Conservation (phyloP, 64 coral and sea anemone genomes). For the Stylophora pistillata region DNA sequence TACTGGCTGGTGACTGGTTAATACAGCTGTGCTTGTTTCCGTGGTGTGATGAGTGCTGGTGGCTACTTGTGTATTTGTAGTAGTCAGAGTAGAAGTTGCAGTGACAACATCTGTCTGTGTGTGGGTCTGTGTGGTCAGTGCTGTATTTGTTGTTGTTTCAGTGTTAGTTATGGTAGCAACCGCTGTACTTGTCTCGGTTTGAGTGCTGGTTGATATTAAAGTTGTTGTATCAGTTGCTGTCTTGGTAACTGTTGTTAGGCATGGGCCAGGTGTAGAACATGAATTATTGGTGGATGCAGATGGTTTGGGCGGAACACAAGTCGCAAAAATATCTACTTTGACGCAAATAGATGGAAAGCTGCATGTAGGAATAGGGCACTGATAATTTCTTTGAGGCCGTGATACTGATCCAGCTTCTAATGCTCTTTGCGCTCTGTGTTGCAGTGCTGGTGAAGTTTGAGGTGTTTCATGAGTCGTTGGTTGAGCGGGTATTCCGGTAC, state of each 20-base stretch:
- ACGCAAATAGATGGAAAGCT: slow-evolving; percentile 32
- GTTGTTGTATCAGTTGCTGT: slow-evolving; percentile 26
- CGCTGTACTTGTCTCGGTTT: slow-evolving; percentile 20
- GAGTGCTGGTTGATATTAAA: not conserved
- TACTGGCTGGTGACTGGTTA: slow-evolving; percentile 22
- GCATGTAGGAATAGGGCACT: slow-evolving; percentile 16
- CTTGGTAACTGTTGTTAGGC: slow-evolving; percentile 11
- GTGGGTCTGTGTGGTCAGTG: not conserved
- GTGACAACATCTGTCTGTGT: slow-evolving; percentile 4
- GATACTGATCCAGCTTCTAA: not conserved
- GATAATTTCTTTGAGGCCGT: not conserved
- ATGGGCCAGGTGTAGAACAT: slow-evolving; percentile 10
- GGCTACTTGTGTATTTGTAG: slow-evolving; percentile 4
- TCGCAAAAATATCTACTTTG: not conserved
- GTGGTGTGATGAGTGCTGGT: not conserved
- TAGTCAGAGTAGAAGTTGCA: not conserved
- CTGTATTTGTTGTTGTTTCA: not conserved
- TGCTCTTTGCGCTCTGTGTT: no score
- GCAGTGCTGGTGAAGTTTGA: not conserved
- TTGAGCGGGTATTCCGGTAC: no score
- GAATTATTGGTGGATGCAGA: not conserved
- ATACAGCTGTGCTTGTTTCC: slow-evolving; percentile 17
- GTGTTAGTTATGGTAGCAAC: slow-evolving; percentile 10
- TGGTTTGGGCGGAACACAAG: slow-evolving; percentile 5
- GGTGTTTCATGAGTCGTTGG: not conserved